Conservation (phyloP, 2,113 vertebrate genomes). For the Oryzias woworae region DNA sequence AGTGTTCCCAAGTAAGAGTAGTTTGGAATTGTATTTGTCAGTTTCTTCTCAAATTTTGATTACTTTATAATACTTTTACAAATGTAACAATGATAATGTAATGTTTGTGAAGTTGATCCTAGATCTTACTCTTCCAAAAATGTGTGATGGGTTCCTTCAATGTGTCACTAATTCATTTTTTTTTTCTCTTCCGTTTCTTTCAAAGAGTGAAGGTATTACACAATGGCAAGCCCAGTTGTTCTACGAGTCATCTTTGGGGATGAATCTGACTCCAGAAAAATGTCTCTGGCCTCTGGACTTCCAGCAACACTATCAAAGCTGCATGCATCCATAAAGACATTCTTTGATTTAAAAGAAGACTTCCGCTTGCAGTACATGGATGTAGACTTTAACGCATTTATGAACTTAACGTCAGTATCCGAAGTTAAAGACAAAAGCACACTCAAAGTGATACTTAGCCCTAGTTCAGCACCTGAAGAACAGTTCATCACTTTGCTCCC, state of each 20-base stretch:
- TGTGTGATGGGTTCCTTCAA: background rate
- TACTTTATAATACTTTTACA: background rate
- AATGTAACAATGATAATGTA: background rate
- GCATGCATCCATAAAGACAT: background rate
- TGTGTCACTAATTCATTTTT: background rate
- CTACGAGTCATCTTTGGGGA: background rate
- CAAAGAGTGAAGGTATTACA: background rate
- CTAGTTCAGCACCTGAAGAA: background rate
- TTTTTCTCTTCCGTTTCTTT: background rate
- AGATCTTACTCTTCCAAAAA: background rate
- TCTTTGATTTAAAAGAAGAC: background rate
- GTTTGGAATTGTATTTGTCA: background rate
- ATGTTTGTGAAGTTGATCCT: background rate
- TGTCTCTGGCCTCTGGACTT: conserved; percentile 13
- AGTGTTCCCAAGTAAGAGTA: background rate
- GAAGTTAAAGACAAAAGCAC: background rate
- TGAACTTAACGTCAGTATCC: background rate
- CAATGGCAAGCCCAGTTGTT: conserved; percentile 8
- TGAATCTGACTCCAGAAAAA: background rate
- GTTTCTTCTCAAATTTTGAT: background rate
- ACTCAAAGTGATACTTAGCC: background rate
- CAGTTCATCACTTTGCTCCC: background rate
- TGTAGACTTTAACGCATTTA: background rate
- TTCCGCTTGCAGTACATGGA: background rate
- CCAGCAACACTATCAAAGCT: conserved; percentile 13